phyloP scores from a whole-genome alignment of 2,797 vertebrate genomes.

The Tauraco hartlaubi region DNA sequence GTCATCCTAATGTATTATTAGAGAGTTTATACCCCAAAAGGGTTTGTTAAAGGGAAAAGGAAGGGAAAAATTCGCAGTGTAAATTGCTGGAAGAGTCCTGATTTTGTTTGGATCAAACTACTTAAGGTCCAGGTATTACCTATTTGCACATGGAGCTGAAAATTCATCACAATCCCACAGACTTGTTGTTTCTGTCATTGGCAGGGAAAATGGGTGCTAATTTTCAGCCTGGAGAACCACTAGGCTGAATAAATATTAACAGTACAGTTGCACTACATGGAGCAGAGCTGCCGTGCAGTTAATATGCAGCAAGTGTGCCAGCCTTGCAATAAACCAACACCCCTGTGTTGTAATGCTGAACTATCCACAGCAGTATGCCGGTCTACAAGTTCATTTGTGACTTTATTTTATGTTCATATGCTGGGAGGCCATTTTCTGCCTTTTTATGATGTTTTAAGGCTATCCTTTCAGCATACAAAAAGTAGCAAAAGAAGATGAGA shows the following conservation, averaged over 20 bases:
- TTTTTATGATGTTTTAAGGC: neutral
- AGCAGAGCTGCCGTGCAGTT: neutral
- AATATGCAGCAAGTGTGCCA: neutral
- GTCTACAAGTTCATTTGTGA: neutral
- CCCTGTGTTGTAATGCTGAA: neutral
- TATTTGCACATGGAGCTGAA: neutral
- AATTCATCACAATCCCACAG: neutral
- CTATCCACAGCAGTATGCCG: neutral
- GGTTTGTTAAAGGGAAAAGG: neutral
- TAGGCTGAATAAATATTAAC: neutral
- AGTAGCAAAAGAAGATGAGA: neutral
- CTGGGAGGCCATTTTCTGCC: neutral
- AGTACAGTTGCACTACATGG: neutral
- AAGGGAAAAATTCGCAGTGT: neutral
- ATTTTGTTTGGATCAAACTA: neutral
- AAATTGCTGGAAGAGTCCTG: neutral
- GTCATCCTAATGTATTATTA: neutral
- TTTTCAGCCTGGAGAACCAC: neutral
- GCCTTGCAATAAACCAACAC: neutral
- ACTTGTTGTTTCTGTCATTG: neutral
- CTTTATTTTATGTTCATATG: neutral
- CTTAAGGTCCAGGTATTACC: neutral
- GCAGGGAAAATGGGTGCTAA: neutral
- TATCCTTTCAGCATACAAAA: neutral
- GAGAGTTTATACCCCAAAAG: neutral